phyloP scores from a whole-genome alignment of 2,888 invertebrate species.

The Drosophila barbarae region DNA sequence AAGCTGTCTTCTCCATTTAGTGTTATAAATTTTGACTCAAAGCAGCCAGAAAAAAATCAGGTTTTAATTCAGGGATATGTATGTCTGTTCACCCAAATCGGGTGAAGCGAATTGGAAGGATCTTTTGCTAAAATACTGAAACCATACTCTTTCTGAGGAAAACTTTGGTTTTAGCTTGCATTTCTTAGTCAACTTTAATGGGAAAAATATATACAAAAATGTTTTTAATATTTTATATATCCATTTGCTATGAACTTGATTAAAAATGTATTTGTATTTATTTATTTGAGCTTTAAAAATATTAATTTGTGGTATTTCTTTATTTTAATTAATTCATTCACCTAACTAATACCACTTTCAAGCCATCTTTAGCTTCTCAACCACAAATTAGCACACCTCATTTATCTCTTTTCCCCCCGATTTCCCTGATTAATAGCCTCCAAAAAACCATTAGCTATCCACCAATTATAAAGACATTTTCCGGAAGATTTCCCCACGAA shows the following conservation, averaged over 20 bases:
- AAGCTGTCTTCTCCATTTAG: conserved; percentile 69
- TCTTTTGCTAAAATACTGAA: too few species aligned
- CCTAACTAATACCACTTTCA: not conserved
- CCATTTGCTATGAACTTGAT: too few species aligned
- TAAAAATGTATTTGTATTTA: too few species aligned
- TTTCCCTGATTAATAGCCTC: conserved; percentile 40
- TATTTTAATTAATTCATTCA: too few species aligned
- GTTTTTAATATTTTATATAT: too few species aligned
- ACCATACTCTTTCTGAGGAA: too few species aligned
- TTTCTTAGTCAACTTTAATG: too few species aligned
- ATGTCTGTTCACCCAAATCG: conserved; percentile 11
- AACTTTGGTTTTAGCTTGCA: too few species aligned
- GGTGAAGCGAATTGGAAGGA: conserved; percentile 8
- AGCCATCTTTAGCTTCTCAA: not conserved
- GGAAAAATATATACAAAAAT: too few species aligned
- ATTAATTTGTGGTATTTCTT: too few species aligned
- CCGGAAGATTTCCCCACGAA: conserved; percentile 29
- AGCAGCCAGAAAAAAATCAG: conserved; percentile 22
- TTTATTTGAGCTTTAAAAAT: too few species aligned
- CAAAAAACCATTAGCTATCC: conserved; percentile 6
- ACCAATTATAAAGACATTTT: conserved; percentile 37
- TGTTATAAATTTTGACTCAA: conserved; percentile 69
- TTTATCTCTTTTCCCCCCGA: not conserved
- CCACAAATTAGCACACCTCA: not conserved
- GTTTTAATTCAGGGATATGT: conserved; percentile 20